Evolutionary conservation across 2,113 vertebrate species (phyloP), one percentile per base, ranked within the genome.

Genomic region (Ursus arctos): DNA sequence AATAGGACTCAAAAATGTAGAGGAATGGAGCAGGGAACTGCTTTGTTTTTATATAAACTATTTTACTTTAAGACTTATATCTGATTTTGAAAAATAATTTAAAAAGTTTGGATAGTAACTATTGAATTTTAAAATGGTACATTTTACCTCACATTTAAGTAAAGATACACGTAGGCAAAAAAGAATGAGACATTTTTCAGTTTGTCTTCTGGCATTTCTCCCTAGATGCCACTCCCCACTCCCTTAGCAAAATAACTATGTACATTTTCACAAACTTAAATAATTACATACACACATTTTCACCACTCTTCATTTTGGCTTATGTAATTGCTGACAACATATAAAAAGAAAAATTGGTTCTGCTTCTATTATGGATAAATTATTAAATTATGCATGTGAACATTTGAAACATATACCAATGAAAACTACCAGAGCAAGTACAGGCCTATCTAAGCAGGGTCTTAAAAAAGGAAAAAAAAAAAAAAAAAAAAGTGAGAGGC

Each of bases 181-280:
- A 55, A 72, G 33, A 65, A 82, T 55, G 72, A 74, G 16, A 81
- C 22, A 83, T 83, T 79, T 88, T 47, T 88, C 4, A 72, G 63
- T 49, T 92, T 92, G 31, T 82, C n/a, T 74, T 86, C 72, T 90
- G 33, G 40, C 5, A 51, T 63, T 88, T 90, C 36, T 67, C 28
- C 51, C n/a, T 77, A 90, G 36, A 63, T 40, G 24, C 24, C 21
- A 53, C 21, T 82, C 15, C 1, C 31, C 4, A 63, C 7, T 16
- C 80, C 16, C 63, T 74, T 67, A 89, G 88, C 85, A 95, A 94
- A 69, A 97, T 65, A 90, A 74, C 40, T 82, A 22, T 88, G 47
- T 15, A 94, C 14, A 43, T 88, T 83, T 96, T 95, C 47, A 72
- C 67, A 53, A 77, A 91, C 28, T 88, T 77, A 87, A 89, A 93